These are phyloP conservation scores for Trichoplusia ni DNA, from an alignment of 1,140 invertebrate genomes.

Conservation along the genomic window DNA sequence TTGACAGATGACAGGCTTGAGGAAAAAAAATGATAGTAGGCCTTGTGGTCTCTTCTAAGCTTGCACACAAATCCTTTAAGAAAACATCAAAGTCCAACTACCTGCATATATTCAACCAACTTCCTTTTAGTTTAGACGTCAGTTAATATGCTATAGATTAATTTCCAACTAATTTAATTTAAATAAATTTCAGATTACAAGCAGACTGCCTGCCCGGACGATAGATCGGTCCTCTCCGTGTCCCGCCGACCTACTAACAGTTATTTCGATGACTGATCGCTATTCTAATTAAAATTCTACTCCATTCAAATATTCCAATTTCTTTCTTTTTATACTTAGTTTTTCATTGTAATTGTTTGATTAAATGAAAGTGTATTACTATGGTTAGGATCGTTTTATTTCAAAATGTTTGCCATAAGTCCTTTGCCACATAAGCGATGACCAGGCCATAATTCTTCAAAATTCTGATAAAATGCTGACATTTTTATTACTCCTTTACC, in stretches of 20 bases:
- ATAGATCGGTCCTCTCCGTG: conserved; percentile 63
- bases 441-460: too few species aligned
- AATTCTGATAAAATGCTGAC: too few species aligned
- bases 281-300: background rate
- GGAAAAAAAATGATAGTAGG: too few species aligned
- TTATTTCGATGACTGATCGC: conserved; percentile 65
- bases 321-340: background rate
- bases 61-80: too few species aligned
- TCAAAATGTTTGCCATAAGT: background rate
- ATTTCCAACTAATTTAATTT: background rate
- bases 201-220: conserved; percentile 68
- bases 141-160: background rate
- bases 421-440: background rate
- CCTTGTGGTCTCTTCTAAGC: too few species aligned
- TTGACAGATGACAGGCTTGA: too few species aligned
- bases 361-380: conserved; percentile 15
- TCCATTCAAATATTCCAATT: background rate
- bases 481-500: too few species aligned
- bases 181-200: conserved; percentile 66
- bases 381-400: background rate
- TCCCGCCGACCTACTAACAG: conserved; percentile 65
- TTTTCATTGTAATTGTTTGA: background rate
- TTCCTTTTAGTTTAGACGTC: too few species aligned
- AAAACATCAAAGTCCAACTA: too few species aligned
- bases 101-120: too few species aligned